phyloP scores from a whole-genome alignment of 2,113 vertebrate species.

The Gambusia holbrooki region DNA sequence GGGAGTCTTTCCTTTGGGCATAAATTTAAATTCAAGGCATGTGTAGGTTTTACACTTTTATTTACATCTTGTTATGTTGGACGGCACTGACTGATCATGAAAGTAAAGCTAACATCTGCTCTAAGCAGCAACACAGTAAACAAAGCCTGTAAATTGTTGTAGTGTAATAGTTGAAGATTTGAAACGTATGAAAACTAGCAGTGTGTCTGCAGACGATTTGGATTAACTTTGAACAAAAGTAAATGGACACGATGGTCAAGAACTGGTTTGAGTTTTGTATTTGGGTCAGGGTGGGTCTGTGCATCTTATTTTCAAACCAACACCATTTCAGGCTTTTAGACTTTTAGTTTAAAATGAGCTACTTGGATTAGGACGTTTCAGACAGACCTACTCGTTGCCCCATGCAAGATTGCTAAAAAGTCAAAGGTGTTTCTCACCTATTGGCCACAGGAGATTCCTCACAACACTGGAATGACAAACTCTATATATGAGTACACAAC shows the following conservation, averaged over 20 bases:
- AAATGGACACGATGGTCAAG: not conserved
- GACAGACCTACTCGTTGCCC: not conserved
- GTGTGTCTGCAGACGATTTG: not conserved
- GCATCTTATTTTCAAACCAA: not conserved
- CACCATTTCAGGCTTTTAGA: no score
- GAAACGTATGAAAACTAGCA: not conserved
- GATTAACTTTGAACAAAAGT: not conserved
- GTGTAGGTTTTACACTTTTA: not conserved
- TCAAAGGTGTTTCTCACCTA: no score
- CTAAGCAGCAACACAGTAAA: not conserved
- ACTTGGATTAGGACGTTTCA: not conserved
- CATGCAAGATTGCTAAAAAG: no score
- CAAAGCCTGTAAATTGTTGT: not conserved
- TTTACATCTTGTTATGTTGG: not conserved
- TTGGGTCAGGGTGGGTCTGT: not conserved
- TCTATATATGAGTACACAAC: no score
- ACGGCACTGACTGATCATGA: not conserved
- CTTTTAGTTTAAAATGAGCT: not conserved
- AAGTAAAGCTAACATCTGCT: conserved; percentile 1
- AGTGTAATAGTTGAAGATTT: not conserved
- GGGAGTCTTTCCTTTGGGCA: not conserved
- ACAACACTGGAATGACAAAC: no score
- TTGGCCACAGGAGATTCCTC: no score
- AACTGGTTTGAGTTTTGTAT: not conserved
- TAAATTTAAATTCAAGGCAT: not conserved